A percentile compares a stretch with the other conserved stretches of the same genome.
Conservation (phyloP, 2,888 invertebrate genomes). For the Atrina japonica region DNA sequence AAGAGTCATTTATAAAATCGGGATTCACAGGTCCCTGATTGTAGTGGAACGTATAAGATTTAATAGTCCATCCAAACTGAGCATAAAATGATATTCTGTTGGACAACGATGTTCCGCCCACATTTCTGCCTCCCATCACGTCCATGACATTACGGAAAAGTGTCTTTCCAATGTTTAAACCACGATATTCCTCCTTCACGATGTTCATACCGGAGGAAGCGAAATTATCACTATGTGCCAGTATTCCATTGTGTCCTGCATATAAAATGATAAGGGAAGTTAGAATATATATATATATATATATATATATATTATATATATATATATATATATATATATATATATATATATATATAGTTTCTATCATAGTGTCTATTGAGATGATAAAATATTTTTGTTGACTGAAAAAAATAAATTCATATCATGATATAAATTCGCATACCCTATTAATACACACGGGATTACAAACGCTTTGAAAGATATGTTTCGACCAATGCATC, state of each 20-base stretch:
- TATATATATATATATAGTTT: too few species aligned
- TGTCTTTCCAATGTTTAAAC: conserved; percentile 55
- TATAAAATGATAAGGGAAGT: conserved; percentile 1
- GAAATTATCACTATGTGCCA: conserved; percentile 55
- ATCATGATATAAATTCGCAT: too few species aligned
- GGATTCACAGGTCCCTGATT: conserved; percentile 61
- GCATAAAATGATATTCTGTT: conserved; percentile 63
- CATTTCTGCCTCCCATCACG: conserved; percentile 62
- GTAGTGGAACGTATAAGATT: conserved; percentile 62
- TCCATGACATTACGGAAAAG: conserved; percentile 62
- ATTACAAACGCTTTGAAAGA: too few species aligned
- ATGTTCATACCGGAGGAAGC: conserved; percentile 67
- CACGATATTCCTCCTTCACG: conserved; percentile 59
- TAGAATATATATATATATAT: neutral
- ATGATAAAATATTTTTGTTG: too few species aligned
- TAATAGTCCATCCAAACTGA: conserved; percentile 66
- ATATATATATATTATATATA: neutral
- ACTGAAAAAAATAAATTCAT: too few species aligned
- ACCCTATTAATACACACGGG: too few species aligned
- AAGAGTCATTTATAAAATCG: conserved; percentile 47
- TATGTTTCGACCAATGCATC: too few species aligned
- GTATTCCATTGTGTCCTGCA: conserved; percentile 65
- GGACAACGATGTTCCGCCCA: conserved; percentile 62
- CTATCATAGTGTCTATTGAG: neutral
- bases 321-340: neutral